These are phyloP conservation scores for Pedionomus torquatus DNA, from an alignment of 2,113 vertebrate species.

Conservation along the genomic window DNA sequence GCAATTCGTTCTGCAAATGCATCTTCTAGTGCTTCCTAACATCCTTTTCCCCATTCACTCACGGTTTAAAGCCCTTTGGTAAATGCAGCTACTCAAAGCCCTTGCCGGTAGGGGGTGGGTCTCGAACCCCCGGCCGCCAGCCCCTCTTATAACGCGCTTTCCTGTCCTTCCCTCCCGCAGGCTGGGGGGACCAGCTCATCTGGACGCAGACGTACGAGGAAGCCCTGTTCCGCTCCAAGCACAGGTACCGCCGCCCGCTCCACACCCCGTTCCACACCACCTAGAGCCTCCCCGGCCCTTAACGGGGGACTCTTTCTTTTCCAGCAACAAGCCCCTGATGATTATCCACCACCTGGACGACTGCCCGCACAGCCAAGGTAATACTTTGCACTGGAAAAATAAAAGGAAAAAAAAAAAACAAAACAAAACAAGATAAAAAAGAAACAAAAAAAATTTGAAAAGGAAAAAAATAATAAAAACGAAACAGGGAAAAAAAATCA, in stretches of 20 bases:
- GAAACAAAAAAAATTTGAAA: neutral
- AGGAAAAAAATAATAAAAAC: neutral
- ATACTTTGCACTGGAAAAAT: neutral
- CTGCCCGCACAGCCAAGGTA: slow-evolving; percentile 92
- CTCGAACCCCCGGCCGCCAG: accelerated
- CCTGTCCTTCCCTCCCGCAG: slow-evolving; percentile 63
- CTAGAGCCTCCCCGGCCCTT: accelerated
- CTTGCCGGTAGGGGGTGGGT: neutral
- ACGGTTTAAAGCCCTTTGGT: neutral
- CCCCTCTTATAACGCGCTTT: neutral
- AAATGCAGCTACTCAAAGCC: accelerated
- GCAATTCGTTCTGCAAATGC: neutral
- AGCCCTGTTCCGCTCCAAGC: slow-evolving; percentile 86
- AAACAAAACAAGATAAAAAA: no score
- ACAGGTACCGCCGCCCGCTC: slow-evolving; percentile 66
- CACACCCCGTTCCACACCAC: neutral
- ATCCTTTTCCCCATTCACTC: neutral
- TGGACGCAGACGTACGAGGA: slow-evolving; percentile 98
- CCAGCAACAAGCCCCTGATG: slow-evolving; percentile 93
- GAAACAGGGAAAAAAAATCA: accelerated
- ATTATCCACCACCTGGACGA: slow-evolving; percentile 92
- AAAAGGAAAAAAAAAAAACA: neutral
- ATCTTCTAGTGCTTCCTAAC: neutral
- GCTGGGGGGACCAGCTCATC: slow-evolving; percentile 93
- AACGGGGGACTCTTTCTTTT: neutral